A percentile compares a stretch with the other conserved stretches of the same genome.
phyloP scores from a whole-genome alignment of 2,888 invertebrate genomes.

The Polia nebulosa region DNA sequence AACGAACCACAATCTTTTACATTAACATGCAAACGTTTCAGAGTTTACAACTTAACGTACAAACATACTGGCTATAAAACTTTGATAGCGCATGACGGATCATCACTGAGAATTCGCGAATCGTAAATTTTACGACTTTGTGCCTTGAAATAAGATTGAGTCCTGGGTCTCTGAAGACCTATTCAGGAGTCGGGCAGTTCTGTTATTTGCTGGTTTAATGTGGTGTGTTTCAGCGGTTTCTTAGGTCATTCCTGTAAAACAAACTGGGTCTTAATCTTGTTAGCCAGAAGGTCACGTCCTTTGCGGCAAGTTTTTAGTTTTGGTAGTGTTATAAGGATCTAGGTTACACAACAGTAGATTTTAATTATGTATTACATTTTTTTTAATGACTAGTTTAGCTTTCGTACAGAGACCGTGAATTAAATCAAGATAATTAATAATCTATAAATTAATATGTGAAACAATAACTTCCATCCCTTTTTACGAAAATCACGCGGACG shows the following conservation, averaged over 20 bases:
- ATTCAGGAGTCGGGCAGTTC: slow-evolving; percentile 19
- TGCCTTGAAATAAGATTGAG: slow-evolving; percentile 22
- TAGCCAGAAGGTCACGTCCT: not conserved
- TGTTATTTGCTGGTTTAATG: slow-evolving; percentile 14
- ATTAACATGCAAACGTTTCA: slow-evolving; percentile 45
- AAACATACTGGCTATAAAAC: slow-evolving; percentile 54
- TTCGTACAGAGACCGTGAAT: too few species aligned
- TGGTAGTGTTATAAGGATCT: too few species aligned
- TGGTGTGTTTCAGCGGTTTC: not conserved
- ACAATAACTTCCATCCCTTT: too few species aligned
- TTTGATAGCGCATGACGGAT: slow-evolving; percentile 56
- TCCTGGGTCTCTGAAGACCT: slow-evolving; percentile 12
- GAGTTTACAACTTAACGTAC: slow-evolving; percentile 58
- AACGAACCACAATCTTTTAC: slow-evolving; percentile 24
- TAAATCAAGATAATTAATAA: too few species aligned
- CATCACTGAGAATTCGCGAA: slow-evolving; percentile 49
- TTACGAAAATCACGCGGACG: too few species aligned
- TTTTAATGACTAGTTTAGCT: too few species aligned
- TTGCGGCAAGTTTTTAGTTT: not conserved
- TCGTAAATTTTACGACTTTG: slow-evolving; percentile 61
- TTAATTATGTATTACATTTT: too few species aligned
- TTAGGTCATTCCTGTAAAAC: not conserved
- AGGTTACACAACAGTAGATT: not conserved
- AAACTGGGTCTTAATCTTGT: not conserved
- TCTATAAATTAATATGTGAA: too few species aligned